Base-by-base conservation (phyloP, 2,113 vertebrate species). In the Ceyx cyanopectus region DNA sequence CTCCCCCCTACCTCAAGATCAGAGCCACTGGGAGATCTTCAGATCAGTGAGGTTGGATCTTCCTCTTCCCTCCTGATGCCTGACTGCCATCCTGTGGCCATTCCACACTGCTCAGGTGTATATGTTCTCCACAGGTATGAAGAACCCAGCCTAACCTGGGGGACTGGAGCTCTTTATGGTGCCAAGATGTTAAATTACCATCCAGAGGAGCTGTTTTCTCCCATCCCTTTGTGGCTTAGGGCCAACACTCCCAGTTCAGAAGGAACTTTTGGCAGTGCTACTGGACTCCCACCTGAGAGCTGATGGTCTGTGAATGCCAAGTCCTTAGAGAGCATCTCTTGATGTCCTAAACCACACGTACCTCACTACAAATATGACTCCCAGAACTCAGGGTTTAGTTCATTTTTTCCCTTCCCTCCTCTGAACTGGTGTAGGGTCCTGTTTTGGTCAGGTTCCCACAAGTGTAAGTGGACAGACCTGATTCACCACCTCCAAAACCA, bases 1-100 rank as follows among this genome's bases (percentile, higher is more conserved):
- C 6, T 30, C 3, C 69, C 32, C 24, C 57, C 32, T 27, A 17
- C 66, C 12, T 37, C 51, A 24, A 23, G 9, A n/a, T 17, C 43
- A 3, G 63, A 85, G 6, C 27, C 56, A 41, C n/a, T 5, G 7
- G 14, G 37, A 24, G 14, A 21, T 14, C 69, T 50, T 76, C 37
- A 46, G 41, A 69, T 37, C 22, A 3, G 6, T 0, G 22, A 67
- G 22, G 34, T 0, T 21, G 40, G n/a, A 30, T 3, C 23, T n/a
- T 34, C 41, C 62, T 8, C 51, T 46, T 57, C 41, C 68, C 32
- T 73, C 10, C 57, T 56, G 56, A 29, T 61, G n/a, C 20, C 78
- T 9, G 65, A 37, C 75, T 95, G 91, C 87, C 92, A 85, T 18
- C 86, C 43, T 30, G 89, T 89, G 87, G 89, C 68, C 32, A 4